phyloP scores from a whole-genome alignment of 2,888 invertebrate species.

The Elmis aenea region DNA sequence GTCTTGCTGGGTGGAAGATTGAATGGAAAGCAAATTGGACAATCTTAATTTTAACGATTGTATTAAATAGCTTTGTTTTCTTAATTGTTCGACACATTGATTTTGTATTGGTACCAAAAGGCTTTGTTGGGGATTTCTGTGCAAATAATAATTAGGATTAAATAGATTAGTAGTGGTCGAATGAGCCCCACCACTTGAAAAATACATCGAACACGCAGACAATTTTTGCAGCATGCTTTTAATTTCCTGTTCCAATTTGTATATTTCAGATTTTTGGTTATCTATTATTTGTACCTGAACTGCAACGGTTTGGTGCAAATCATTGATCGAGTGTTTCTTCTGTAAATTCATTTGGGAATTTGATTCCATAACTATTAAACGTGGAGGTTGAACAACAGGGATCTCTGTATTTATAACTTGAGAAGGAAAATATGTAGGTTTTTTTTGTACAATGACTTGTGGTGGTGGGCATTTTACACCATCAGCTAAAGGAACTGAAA shows the following conservation, averaged over 20 bases:
- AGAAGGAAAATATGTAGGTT: slow-evolving; percentile 10
- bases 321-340: background rate
- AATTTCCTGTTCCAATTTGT: slow-evolving; percentile 6
- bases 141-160: no score
- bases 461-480: slow-evolving; percentile 7
- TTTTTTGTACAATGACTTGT: slow-evolving; percentile 6
- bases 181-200: background rate
- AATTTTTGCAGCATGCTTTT: slow-evolving; percentile 6
- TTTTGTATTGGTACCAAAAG: background rate
- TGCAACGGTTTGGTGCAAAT: background rate
- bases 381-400: slow-evolving; percentile 6
- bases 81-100: slow-evolving; percentile 1
- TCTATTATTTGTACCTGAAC: slow-evolving; percentile 3
- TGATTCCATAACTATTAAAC: slow-evolving; percentile 9
- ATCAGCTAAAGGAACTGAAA: slow-evolving; percentile 6
- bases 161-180: no score
- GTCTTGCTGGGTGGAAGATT: background rate
- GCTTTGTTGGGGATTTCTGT: no score
- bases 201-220: slow-evolving; percentile 1
- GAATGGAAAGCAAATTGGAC: background rate
- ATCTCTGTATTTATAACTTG: slow-evolving; percentile 9
- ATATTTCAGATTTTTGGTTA: slow-evolving; percentile 10
- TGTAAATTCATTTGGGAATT: no score
- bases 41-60: slow-evolving; percentile 3
- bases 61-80: slow-evolving; percentile 4